Conservation (phyloP, 2,113 vertebrate species). For the Dasyprocta punctata region DNA sequence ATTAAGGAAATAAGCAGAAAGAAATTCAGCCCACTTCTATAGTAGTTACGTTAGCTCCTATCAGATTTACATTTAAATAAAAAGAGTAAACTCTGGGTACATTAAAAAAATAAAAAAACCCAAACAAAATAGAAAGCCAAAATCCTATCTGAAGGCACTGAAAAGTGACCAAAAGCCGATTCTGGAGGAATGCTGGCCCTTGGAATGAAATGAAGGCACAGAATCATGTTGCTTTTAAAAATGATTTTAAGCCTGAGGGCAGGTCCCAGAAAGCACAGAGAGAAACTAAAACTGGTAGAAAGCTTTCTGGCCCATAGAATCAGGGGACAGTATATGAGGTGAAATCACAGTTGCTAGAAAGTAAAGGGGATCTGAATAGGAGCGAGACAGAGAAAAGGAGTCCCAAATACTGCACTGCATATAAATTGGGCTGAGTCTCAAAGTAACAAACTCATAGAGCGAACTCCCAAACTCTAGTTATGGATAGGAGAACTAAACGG, state of each 20-base stretch:
- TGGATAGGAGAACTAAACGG: not conserved
- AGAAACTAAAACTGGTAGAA: not conserved
- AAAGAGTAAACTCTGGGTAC: not conserved
- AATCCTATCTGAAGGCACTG: not conserved
- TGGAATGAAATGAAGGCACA: not conserved
- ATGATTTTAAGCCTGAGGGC: not conserved
- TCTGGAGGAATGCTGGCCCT: not conserved
- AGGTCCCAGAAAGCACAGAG: not conserved
- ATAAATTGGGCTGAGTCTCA: not conserved
- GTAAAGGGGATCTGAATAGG: not conserved
- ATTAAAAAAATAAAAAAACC: not conserved
- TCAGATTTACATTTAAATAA: not conserved
- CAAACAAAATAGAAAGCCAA: not conserved
- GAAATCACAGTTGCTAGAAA: not conserved
- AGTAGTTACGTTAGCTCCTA: not conserved
- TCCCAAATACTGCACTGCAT: not conserved
- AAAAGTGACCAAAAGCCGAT: not conserved
- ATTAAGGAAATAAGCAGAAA: slow-evolving; percentile 21
- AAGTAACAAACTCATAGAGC: not conserved
- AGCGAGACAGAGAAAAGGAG: not conserved
- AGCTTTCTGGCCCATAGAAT: not conserved
- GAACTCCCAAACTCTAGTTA: not conserved
- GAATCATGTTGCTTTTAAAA: not conserved
- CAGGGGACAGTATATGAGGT: not conserved
- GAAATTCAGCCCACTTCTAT: not conserved